Percentiles rank a stretch among this genome's conserved stretches.
These are phyloP conservation scores for Pongo pygmaeus DNA, from an alignment of 2,113 vertebrate genomes.

Conservation along the genomic window DNA sequence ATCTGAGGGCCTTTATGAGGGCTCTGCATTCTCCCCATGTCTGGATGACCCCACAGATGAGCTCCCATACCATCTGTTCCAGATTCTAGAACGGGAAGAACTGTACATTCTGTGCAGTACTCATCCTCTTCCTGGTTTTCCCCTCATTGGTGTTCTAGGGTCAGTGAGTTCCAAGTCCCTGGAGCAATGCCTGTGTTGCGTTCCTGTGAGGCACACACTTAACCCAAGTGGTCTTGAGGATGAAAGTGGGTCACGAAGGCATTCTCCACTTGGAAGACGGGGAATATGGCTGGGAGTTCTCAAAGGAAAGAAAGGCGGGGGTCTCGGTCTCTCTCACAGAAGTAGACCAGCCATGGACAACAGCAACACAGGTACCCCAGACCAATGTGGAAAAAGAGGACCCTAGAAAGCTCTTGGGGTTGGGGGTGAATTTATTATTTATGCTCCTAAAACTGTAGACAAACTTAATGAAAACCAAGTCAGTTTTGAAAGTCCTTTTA, in stretches of 20 bases:
- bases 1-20: not conserved
- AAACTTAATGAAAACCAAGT: not conserved
- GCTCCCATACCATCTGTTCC: constrained; percentile 57
- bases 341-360: not conserved
- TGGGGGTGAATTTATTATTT: no score
- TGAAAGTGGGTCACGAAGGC: not conserved
- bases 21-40: not conserved
- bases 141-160: not conserved
- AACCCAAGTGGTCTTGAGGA: not conserved
- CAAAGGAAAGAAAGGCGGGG: not conserved
- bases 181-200: not conserved
- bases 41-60: not conserved
- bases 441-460: not conserved
- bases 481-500: no score
- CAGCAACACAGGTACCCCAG: not conserved
- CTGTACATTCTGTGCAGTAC: constrained; percentile 39
- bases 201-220: not conserved
- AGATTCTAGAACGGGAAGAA: constrained; percentile 28
- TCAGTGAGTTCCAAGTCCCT: not conserved
- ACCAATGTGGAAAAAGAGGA: not conserved
- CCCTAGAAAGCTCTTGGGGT: no score
- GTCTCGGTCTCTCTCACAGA: not conserved
- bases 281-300: not conserved
- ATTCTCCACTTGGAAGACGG: not conserved
- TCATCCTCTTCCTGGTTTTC: not conserved